Base-by-base conservation (phyloP, 2,888 invertebrate species). In the Eilema depressum region DNA sequence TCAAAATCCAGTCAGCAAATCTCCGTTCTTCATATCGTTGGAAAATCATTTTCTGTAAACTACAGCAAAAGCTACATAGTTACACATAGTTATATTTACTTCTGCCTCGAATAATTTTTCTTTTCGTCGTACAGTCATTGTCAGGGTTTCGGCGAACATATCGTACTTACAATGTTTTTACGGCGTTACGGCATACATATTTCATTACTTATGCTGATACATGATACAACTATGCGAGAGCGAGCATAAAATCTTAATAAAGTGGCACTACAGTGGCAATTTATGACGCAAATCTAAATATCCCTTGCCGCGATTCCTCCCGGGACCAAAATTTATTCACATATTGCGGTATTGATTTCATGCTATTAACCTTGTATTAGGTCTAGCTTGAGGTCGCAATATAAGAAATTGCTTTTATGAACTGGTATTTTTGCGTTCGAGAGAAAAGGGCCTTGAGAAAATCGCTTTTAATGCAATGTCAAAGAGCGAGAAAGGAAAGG, bases 181-280 rank as follows among this genome's bases (percentile, higher is more conserved):
- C 74, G 76, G 78, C 75, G 73, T 80, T 77, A 78, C 75, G 81
- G 70, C 78, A 87, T 89, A 85, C 83, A 86, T 89, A 87, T 87
- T 88, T 88, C 86, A 89, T 89, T 85, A 86, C 77, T 70, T 79
- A 66, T 67, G 76, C 75, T 79, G 75, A 81, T 81, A 82, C 80
- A 84, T 74, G 78, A 82, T 76, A 77, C 73, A 80, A 83, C 82
- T 85, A 84, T 81, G 81, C 79, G 79, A 80, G 78, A 79, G 75
- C 72, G 78, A 71, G 77, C 84, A 85, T 84, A 86, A 83, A 88
- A 87, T 86, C 77, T 81, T 87, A 87, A 85, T 89, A 86, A 87
- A 69, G 68, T 65, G 85, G 80, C 74, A 82, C 79, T 68, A 69
- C 73, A 70, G 77, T 74, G 70, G 70, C 74, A 83, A 88, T 81